phyloP scores from a whole-genome alignment of 2,113 vertebrate species.

The Willisornis vidua region DNA sequence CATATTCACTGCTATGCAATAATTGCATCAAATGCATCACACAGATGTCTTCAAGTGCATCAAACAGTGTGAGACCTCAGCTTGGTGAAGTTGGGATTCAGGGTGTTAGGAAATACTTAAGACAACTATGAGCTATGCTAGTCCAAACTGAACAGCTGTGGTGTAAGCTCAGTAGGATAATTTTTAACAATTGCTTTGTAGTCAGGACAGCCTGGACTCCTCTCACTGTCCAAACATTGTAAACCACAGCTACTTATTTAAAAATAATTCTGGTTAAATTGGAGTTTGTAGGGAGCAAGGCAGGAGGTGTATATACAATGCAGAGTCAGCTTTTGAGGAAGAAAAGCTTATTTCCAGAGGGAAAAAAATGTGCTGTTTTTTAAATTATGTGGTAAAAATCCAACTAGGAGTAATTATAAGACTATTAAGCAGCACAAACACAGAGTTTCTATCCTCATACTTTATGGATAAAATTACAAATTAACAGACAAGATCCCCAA shows the following conservation, averaged over 20 bases:
- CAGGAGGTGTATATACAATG: neutral
- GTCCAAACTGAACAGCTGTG: neutral
- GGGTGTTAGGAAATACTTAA: neutral
- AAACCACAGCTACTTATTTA: neutral
- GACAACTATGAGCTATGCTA: neutral
- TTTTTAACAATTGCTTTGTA: neutral
- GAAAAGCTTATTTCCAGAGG: neutral
- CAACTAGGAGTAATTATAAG: neutral
- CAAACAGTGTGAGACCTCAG: neutral
- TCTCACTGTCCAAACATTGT: neutral
- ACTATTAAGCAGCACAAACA: neutral
- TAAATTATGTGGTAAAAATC: neutral
- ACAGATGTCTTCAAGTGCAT: neutral
- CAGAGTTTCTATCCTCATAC: neutral
- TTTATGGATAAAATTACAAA: neutral
- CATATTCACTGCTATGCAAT: neutral
- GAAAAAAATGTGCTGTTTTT: neutral
- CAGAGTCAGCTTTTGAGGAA: neutral
- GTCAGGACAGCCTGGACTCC: neutral
- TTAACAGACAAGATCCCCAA: neutral
- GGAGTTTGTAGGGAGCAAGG: neutral
- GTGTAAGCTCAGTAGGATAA: neutral
- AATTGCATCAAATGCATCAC: neutral
- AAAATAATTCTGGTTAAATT: neutral
- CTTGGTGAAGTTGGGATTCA: neutral